phyloP scores from a whole-genome alignment of 2,113 vertebrate genomes.

The Eurypyga helias region DNA sequence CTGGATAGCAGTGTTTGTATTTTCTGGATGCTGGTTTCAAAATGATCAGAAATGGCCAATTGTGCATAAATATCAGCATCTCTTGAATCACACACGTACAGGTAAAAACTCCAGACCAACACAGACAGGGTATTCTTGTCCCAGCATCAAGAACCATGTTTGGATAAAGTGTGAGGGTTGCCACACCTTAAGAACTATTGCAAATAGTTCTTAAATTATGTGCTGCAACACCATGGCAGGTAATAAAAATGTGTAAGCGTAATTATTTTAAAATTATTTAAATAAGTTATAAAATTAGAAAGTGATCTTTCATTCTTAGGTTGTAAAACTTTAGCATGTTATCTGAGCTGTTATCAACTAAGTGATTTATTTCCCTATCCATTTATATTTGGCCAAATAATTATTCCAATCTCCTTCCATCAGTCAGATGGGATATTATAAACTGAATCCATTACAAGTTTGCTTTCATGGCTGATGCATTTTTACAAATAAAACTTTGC shows the following conservation, averaged over 20 bases:
- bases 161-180: neutral
- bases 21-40: neutral
- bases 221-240: neutral
- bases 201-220: neutral
- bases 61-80: neutral
- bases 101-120: neutral
- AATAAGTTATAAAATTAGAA: neutral
- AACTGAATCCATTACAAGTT: neutral
- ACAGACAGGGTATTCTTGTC: neutral
- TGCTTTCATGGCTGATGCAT: neutral
- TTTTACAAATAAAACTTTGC: neutral
- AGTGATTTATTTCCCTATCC: neutral
- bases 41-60: neutral
- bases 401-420: neutral
- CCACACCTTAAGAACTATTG: neutral
- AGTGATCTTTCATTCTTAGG: neutral
- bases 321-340: neutral
- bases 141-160: neutral
- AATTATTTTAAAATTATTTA: neutral
- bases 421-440: neutral
- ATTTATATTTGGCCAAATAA: neutral
- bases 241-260: neutral
- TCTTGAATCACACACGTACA: neutral
- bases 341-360: neutral
- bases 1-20: neutral